Evolutionary conservation across 2,888 invertebrate genomes (phyloP), one percentile per base, ranked within the genome.

Genomic region (Anagyrus pseudococci): DNA sequence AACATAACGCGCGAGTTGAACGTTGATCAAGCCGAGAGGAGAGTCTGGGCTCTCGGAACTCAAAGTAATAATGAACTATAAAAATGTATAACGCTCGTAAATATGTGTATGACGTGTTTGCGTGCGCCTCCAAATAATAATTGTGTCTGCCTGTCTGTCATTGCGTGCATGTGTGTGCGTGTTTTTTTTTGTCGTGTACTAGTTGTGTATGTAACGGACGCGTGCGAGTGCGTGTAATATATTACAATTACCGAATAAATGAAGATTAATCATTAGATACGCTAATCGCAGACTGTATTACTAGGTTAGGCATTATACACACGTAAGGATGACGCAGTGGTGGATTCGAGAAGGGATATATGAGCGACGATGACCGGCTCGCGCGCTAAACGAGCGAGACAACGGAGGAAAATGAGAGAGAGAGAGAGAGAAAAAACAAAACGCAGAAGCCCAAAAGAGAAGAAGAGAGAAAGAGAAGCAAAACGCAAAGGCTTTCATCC

Each of bases 261-360:
- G 69, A 76, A 77, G 65, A 37, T 71, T 77, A 75, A 76, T 76
- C 74, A 70, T 74, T 75, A 75, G 74, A n/a, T 71, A 73, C 67
- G 74, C 73, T 75, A 74, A 73, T 69, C 68, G 79, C 79, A 78
- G 77, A 79, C 77, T 79, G 79, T 79, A 79, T 79, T 79, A 79
- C 72, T 79, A 75, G 75, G 70, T 68, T 75, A 74, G 69, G 65
- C 33, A 37, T 37, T 37, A 37, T 37, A 37, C 8, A 8, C 10
- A 8, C 15, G 33, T 13, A 37, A 10, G 13, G 33, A 72, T 72
- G 73, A 78, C 71, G 73, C 72, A 72, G 72, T 75, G 77, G 72
- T 73, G 76, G 73, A 67, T 70, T 71, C 53, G 37, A 37, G 49
- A 43, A 3, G n/a, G 44, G 50, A 37, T 15, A 33, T 33, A 47